Evolutionary conservation across 2,888 invertebrate genomes (phyloP).

Genomic region (Eupithecia tripunctaria): DNA sequence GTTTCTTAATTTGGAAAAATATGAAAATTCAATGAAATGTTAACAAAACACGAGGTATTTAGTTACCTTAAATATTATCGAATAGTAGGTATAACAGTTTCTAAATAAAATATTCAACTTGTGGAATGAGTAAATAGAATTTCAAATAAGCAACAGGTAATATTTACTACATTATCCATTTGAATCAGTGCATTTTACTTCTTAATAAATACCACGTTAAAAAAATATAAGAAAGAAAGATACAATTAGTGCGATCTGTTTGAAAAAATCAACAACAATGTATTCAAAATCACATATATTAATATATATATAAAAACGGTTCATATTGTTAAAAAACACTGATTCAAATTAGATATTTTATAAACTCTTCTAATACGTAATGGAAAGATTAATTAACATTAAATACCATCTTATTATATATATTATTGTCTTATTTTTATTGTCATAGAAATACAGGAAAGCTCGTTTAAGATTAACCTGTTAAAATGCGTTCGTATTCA

Average conservation of each 20-base stretch:
- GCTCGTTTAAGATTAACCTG: conserved; percentile 71
- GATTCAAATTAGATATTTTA: conserved; percentile 8
- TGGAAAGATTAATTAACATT: conserved; percentile 53
- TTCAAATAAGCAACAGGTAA: conserved; percentile 8
- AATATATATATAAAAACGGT: too few relatives aligned
- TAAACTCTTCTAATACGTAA: conserved; percentile 19
- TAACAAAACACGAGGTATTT: conserved; percentile 3
- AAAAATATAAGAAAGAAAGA: neutral
- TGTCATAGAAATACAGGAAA: conserved; percentile 73
- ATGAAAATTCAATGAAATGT: conserved; percentile 13
- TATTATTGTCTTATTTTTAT: conserved; percentile 56
- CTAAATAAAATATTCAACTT: neutral
- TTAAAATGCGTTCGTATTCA: conserved; percentile 34
- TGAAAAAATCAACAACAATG: neutral
- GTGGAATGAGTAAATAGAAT: conserved; percentile 12
- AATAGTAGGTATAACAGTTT: conserved; percentile 4
- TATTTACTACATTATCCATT: neutral
- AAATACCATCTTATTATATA: conserved; percentile 51
- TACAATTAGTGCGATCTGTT: neutral
- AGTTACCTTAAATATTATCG: conserved; percentile 10
- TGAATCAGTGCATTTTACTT: neutral
- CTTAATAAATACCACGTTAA: neutral
- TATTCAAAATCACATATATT: neutral
- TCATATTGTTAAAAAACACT: conserved; percentile 8
- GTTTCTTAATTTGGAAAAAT: neutral